Evolutionary conservation across 2,797 vertebrate genomes (phyloP).

Genomic region (Myotis pilosus): DNA sequence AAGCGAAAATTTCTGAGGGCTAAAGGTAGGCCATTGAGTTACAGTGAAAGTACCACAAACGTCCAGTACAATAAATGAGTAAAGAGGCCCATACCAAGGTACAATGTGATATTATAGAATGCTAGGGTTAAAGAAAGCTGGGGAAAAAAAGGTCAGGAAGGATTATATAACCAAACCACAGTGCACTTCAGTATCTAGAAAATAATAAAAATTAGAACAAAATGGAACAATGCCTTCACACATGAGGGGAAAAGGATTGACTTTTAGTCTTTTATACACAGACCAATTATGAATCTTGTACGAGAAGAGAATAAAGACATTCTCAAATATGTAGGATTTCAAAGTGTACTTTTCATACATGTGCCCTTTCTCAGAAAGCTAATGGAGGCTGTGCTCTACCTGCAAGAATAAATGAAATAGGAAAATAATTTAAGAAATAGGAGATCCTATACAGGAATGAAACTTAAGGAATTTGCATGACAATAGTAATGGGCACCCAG

Average conservation of each 20-base stretch:
- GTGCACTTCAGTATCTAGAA: background rate
- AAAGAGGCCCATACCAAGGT: background rate
- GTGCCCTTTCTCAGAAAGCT: background rate
- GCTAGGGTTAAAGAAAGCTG: background rate
- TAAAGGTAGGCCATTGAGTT: background rate
- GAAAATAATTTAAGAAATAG: background rate
- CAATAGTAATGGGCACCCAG: background rate
- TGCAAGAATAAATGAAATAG: background rate
- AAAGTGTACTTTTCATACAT: background rate
- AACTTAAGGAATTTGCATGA: background rate
- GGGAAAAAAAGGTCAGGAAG: background rate
- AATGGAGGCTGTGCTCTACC: background rate
- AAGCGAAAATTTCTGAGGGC: background rate
- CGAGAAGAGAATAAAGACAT: background rate
- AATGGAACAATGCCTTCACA: background rate
- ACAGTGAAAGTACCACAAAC: background rate
- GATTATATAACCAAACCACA: background rate
- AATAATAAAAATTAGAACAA: background rate
- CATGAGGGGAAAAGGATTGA: background rate
- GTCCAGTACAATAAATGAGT: background rate
- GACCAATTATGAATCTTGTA: background rate
- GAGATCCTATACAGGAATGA: background rate
- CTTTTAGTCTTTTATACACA: constrained; percentile 33
- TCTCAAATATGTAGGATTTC: constrained; percentile 13
- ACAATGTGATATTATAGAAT: background rate